phyloP scores from a whole-genome alignment of 2,113 vertebrate species.

The Oryzias woworae region DNA sequence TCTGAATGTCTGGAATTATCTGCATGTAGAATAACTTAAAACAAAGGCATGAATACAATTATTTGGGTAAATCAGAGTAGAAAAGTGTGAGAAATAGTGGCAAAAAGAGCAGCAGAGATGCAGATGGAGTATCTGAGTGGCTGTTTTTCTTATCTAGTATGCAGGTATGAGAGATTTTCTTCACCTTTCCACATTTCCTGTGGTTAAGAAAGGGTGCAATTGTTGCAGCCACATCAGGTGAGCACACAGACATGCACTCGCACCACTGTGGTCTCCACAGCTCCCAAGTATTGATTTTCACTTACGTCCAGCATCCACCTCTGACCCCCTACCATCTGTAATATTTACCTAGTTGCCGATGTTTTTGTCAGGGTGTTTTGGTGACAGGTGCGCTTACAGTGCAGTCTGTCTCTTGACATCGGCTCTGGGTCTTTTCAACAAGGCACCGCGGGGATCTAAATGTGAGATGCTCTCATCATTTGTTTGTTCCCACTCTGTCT shows the following conservation, averaged over 20 bases:
- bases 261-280: slow-evolving; percentile 48
- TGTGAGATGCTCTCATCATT: slow-evolving; percentile 58
- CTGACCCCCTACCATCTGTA: slow-evolving; percentile 63
- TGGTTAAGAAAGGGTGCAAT: slow-evolving; percentile 59
- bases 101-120: background rate
- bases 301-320: slow-evolving; percentile 70
- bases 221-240: slow-evolving; percentile 48
- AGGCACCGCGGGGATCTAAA: slow-evolving; percentile 51
- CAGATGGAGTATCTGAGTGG: background rate
- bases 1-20: slow-evolving; percentile 11
- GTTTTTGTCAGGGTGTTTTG: slow-evolving; percentile 60
- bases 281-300: slow-evolving; percentile 76
- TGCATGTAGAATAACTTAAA: background rate
- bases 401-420: slow-evolving; percentile 64
- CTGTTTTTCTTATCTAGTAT: too few relatives aligned
- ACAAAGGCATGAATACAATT: slow-evolving; percentile 1
- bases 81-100: background rate
- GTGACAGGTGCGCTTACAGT: slow-evolving; percentile 65
- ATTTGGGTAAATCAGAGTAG: background rate
- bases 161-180: too few relatives aligned
- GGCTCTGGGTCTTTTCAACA: slow-evolving; percentile 61
- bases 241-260: slow-evolving; percentile 39
- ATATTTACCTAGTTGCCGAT: slow-evolving; percentile 74
- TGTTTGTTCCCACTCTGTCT: slow-evolving; percentile 40
- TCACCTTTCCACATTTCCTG: background rate